A percentile compares a stretch with the other conserved stretches of the same genome.
These are phyloP conservation scores for Nothoprocta perdicaria DNA, from an alignment of 2,113 vertebrate genomes.

Conservation along the genomic window DNA sequence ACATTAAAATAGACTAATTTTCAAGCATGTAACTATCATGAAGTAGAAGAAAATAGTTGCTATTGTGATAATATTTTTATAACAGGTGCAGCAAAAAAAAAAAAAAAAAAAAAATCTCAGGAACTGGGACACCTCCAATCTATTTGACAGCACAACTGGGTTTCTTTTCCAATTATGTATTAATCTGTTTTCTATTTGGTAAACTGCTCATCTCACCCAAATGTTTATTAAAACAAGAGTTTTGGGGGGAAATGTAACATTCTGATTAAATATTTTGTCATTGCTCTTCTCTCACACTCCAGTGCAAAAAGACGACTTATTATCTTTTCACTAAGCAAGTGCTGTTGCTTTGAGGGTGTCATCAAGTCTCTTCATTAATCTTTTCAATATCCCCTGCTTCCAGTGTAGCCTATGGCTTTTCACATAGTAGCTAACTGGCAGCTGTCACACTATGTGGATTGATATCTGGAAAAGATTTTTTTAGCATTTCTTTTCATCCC, in stretches of 20 bases:
- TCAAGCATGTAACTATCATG: neutral
- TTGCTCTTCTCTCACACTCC: neutral
- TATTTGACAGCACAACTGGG: constrained; percentile 10
- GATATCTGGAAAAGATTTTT: neutral
- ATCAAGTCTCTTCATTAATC: neutral
- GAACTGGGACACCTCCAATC: neutral
- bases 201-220: neutral
- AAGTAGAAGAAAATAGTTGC: neutral
- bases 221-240: constrained; percentile 12
- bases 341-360: neutral
- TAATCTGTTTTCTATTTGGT: constrained; percentile 20
- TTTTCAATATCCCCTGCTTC: neutral
- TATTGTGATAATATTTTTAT: constrained; percentile 11
- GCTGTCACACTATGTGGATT: neutral
- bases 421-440: neutral
- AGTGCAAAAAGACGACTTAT: neutral
- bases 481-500: neutral
- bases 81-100: constrained; percentile 34
- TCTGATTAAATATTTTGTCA: constrained; percentile 29
- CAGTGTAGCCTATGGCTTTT: neutral
- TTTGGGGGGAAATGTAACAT: neutral
- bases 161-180: neutral
- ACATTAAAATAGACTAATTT: neutral
- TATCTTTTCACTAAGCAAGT: neutral
- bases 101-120: constrained; percentile 27